Conservation (phyloP, 1,140 invertebrate species). For the Trichonephila clavata region DNA sequence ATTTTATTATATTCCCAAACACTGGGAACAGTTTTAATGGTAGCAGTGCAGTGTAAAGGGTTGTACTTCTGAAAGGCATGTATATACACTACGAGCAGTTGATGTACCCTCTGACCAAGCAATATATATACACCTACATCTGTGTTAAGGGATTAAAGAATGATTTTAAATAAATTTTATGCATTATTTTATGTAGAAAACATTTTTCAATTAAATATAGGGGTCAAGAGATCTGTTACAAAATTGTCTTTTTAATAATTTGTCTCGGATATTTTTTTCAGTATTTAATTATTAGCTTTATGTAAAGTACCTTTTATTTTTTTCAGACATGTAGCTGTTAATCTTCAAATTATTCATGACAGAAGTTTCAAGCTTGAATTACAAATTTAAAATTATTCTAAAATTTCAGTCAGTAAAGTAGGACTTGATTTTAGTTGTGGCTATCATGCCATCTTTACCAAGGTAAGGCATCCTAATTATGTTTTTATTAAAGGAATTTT, state of each 20-base stretch:
- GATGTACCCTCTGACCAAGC: no score
- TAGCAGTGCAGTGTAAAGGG: no score
- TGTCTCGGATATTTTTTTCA: background rate
- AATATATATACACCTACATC: no score
- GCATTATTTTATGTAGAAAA: no score
- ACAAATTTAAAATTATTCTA: background rate
- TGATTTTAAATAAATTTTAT: no score
- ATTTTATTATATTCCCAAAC: no score
- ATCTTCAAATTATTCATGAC: constrained; percentile 29
- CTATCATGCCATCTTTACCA: constrained; percentile 68
- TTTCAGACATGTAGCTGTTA: constrained; percentile 57
- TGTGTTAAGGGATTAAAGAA: no score
- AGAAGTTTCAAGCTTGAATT: constrained; percentile 15
- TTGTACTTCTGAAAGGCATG: no score
- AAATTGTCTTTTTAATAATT: background rate
- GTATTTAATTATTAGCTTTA: background rate
- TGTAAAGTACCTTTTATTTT: background rate
- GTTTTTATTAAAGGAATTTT: background rate
- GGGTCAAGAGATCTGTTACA: no score
- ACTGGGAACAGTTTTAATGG: no score
- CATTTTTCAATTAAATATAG: no score
- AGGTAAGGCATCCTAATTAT: constrained; percentile 27
- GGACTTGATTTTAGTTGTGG: constrained; percentile 24
- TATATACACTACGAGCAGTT: no score
- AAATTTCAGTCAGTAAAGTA: constrained; percentile 13